Conservation (phyloP, 2,113 vertebrate species). For the Phaethon lepturus region DNA sequence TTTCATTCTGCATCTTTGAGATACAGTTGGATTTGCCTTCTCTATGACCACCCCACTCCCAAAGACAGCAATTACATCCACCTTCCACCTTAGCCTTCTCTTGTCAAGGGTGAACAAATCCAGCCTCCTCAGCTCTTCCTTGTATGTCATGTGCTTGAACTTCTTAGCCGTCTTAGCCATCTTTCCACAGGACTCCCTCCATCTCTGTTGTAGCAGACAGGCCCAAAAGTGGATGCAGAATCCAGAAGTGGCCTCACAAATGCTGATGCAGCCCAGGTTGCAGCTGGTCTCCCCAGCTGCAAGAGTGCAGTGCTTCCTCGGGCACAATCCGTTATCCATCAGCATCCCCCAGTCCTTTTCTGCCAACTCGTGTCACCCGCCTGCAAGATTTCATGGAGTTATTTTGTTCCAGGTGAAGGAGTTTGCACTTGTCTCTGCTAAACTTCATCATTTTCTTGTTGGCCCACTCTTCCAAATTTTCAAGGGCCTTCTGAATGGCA, state of each 20-base stretch:
- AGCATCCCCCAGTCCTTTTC: neutral
- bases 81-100: neutral
- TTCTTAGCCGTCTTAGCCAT: neutral
- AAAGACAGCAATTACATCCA: neutral
- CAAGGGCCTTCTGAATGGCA: neutral
- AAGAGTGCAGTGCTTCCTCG: neutral
- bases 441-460: too few species aligned
- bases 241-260: neutral
- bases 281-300: fast-evolving
- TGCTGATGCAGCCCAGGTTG: neutral
- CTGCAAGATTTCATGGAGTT: too few species aligned
- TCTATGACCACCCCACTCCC: neutral
- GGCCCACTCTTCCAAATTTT: neutral
- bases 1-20: neutral
- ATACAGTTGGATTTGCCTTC: neutral
- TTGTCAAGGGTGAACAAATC: neutral
- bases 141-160: neutral
- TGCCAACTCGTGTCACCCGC: too few species aligned
- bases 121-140: neutral
- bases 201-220: neutral
- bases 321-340: neutral
- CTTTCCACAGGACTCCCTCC: neutral
- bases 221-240: neutral
- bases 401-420: too few species aligned
- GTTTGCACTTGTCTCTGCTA: too few species aligned